A percentile compares a stretch with the other conserved stretches of the same genome.
Conservation (phyloP, 1,140 invertebrate genomes). For the Lepidostoma basale region DNA sequence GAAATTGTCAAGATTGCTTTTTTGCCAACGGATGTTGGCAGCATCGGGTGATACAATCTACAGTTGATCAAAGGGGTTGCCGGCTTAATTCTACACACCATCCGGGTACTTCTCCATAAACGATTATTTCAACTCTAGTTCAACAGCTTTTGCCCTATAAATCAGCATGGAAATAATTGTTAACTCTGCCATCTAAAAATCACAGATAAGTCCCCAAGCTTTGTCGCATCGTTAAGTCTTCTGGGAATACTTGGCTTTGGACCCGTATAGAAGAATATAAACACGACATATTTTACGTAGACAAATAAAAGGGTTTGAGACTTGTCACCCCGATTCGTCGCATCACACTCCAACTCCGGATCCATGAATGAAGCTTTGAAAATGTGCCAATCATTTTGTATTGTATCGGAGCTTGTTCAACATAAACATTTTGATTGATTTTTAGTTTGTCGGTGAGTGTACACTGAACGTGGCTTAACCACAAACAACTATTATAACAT, state of each 20-base stretch:
- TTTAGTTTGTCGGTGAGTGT: neutral
- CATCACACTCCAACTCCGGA: slow-evolving; percentile 11
- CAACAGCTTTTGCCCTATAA: no score
- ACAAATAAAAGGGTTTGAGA: slow-evolving; percentile 6
- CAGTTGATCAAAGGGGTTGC: no score
- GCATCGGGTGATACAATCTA: no score
- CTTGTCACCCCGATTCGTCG: slow-evolving; percentile 34
- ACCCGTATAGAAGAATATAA: neutral
- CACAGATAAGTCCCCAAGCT: neutral
- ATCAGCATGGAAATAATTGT: no score
- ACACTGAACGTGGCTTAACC: no score
- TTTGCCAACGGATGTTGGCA: no score
- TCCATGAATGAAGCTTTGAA: slow-evolving; percentile 12
- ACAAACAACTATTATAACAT: no score
- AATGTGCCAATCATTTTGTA: slow-evolving; percentile 5
- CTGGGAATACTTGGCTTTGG: neutral
- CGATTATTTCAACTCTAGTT: no score
- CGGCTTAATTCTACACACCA: no score
- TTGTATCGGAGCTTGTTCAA: neutral
- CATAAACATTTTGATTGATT: slow-evolving; percentile 12
- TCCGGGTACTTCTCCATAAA: no score
- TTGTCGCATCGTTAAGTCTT: slow-evolving; percentile 4
- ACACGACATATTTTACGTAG: slow-evolving; percentile 14
- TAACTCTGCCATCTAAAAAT: no score
- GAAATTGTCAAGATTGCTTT: no score